A percentile compares a stretch with the other conserved stretches of the same genome.
These are phyloP conservation scores for Pardalotus punctatus DNA, from an alignment of 2,113 vertebrate species.

Conservation along the genomic window DNA sequence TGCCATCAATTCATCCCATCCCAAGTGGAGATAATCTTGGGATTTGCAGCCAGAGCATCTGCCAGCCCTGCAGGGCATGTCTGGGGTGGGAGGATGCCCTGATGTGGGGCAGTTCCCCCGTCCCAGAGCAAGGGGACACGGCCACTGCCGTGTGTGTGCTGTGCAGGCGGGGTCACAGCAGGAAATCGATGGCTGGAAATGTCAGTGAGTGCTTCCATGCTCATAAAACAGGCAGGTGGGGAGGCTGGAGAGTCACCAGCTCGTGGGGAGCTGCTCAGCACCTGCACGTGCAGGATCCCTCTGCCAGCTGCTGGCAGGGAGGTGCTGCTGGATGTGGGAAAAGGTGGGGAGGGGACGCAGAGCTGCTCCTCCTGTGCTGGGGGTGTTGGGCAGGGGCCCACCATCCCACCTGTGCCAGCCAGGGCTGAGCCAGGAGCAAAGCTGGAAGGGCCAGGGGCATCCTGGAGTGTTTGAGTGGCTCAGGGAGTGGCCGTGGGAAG, in stretches of 20 bases:
- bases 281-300: fast-evolving
- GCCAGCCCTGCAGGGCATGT: background rate
- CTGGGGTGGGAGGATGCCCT: background rate
- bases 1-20: background rate
- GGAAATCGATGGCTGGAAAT: background rate
- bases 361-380: background rate
- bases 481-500: fast-evolving
- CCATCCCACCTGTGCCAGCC: background rate
- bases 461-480: background rate
- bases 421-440: background rate
- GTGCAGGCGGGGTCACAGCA: background rate
- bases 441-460: background rate
- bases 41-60: background rate
- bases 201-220: fast-evolving
- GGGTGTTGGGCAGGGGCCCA: fast-evolving
- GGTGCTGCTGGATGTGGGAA: background rate
- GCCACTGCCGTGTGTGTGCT: fast-evolving
- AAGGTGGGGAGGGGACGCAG: background rate
- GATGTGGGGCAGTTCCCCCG: background rate
- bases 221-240: fast-evolving
- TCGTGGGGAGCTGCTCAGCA: background rate
- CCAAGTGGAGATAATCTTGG: background rate
- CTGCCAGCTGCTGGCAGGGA: background rate
- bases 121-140: fast-evolving
- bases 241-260: background rate